phyloP scores from a whole-genome alignment of 1,140 invertebrate species.

The Steinernema khuongi region DNA sequence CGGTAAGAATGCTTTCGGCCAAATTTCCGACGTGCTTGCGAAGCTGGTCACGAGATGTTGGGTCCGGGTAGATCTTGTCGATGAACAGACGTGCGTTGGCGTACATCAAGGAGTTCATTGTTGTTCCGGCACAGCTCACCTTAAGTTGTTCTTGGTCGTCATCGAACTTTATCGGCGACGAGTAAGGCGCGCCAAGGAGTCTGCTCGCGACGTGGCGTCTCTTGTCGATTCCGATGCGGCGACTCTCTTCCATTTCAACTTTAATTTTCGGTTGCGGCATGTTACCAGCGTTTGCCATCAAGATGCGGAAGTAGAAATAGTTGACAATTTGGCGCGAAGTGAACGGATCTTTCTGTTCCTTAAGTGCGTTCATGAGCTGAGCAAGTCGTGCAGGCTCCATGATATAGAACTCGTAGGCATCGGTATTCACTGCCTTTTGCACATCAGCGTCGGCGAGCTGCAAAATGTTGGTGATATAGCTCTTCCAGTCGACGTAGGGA shows the following conservation, averaged over 20 bases:
- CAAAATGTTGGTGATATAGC: slow-evolving; percentile 14
- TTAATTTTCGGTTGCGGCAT: slow-evolving; percentile 25
- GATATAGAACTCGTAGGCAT: slow-evolving; percentile 22
- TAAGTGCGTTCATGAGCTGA: slow-evolving; percentile 18
- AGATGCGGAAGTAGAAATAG: slow-evolving; percentile 46
- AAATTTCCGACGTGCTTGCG: slow-evolving; percentile 31
- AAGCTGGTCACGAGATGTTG: slow-evolving; percentile 18
- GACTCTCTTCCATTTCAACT: slow-evolving; percentile 13
- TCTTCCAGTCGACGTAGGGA: slow-evolving; percentile 19
- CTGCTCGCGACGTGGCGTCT: slow-evolving; percentile 18
- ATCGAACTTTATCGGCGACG: neutral
- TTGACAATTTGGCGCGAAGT: slow-evolving; percentile 39
- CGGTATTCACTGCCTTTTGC: neutral
- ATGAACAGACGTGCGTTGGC: slow-evolving; percentile 45
- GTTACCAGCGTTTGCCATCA: slow-evolving; percentile 32
- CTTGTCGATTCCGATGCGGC: slow-evolving; percentile 19
- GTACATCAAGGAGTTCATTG: slow-evolving; percentile 23
- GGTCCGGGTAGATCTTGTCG: slow-evolving; percentile 35
- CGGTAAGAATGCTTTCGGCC: slow-evolving; percentile 39
- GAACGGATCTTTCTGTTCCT: slow-evolving; percentile 17
- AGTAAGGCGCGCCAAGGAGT: neutral
- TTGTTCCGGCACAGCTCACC: slow-evolving; percentile 11
- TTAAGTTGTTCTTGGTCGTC: neutral
- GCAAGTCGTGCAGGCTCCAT: slow-evolving; percentile 27
- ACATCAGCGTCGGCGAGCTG: slow-evolving; percentile 20